Evolutionary conservation across 1,140 invertebrate genomes (phyloP).

Genomic region (Zaprionus ghesquierei): DNA sequence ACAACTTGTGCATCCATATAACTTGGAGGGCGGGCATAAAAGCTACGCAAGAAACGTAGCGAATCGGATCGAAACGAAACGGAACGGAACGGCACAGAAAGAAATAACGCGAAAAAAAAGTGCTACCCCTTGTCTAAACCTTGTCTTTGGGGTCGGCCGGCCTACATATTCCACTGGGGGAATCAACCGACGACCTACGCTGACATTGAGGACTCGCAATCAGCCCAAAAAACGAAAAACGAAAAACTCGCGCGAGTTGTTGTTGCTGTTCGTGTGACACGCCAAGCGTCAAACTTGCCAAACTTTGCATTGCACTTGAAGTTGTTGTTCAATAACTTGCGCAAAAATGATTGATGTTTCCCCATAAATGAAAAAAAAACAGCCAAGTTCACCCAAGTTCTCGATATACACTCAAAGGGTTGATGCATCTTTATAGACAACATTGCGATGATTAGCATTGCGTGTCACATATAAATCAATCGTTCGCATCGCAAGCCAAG

Average conservation of each 20-base stretch:
- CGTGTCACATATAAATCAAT: conserved; percentile 51
- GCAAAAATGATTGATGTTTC: conserved; percentile 29
- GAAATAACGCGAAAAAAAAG: background rate
- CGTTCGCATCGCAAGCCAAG: conserved; percentile 49
- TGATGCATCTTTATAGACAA: background rate
- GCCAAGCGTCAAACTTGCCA: conserved; percentile 47
- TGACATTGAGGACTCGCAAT: conserved; percentile 39
- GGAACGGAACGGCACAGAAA: background rate
- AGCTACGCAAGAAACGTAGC: conserved; percentile 11
- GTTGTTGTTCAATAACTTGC: conserved; percentile 16
- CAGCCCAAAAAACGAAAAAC: background rate
- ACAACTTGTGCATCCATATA: conserved; percentile 68
- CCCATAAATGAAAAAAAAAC: conserved; percentile 3
- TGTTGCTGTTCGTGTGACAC: conserved; percentile 60
- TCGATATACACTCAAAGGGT: background rate
- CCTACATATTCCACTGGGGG: background rate
- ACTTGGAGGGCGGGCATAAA: conserved; percentile 44
- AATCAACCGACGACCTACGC: conserved; percentile 37
- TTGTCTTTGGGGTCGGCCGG: background rate
- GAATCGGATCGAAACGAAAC: background rate
- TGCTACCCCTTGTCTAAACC: background rate
- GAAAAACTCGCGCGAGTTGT: background rate
- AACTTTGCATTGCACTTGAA: conserved; percentile 50
- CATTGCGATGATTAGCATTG: conserved; percentile 13
- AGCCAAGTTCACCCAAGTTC: background rate